Conservation (phyloP, 1,140 invertebrate genomes). For the Chrysopa pallens region DNA sequence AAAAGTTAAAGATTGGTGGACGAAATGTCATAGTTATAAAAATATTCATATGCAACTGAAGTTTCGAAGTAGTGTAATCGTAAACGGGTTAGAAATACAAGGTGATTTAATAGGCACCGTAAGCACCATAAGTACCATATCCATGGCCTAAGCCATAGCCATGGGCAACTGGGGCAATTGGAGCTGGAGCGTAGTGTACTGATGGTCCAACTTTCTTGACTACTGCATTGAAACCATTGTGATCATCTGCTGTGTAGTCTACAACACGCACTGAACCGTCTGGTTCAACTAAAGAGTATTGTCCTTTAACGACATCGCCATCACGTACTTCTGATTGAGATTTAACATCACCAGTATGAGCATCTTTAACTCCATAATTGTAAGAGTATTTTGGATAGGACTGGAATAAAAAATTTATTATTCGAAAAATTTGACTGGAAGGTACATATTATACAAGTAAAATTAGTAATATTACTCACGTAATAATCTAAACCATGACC, state of each 20-base stretch:
- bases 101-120: too few relatives aligned
- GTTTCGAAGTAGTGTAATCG: too few relatives aligned
- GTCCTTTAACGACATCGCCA: slow-evolving; percentile 35
- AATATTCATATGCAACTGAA: too few relatives aligned
- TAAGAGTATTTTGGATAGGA: slow-evolving; percentile 27
- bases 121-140: background rate
- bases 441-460: too few relatives aligned
- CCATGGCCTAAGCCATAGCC: too few relatives aligned
- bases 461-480: background rate
- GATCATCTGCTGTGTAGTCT: slow-evolving; percentile 37
- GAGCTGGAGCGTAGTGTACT: slow-evolving; percentile 17
- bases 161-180: too few relatives aligned
- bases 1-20: too few relatives aligned
- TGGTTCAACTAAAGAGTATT: slow-evolving; percentile 44
- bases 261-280: slow-evolving; percentile 43
- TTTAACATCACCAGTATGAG: slow-evolving; percentile 29
- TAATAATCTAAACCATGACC: background rate
- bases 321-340: slow-evolving; percentile 28
- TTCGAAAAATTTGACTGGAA: too few relatives aligned
- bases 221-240: slow-evolving; percentile 35
- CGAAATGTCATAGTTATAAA: too few relatives aligned
- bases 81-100: too few relatives aligned
- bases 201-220: slow-evolving; percentile 33
- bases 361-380: slow-evolving; percentile 32
- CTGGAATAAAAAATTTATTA: too few relatives aligned